A percentile compares a stretch with the other conserved stretches of the same genome.
These are phyloP conservation scores for Misgurnus mizolepis DNA, from an alignment of 2,113 vertebrate genomes.

Conservation along the genomic window DNA sequence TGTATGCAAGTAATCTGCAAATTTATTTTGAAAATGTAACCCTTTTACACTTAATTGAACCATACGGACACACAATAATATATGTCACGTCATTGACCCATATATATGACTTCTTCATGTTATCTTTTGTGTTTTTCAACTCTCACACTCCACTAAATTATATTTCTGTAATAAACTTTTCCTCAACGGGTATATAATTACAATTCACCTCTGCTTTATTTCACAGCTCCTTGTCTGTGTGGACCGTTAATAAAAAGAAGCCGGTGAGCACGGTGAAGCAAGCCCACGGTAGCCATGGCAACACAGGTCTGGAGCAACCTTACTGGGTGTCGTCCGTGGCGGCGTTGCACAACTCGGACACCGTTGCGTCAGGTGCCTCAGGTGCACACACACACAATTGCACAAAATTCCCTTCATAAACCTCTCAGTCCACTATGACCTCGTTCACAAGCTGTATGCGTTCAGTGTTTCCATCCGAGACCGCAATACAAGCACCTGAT, in stretches of 20 bases:
- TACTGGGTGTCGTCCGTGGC: slow-evolving; percentile 85
- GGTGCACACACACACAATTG: slow-evolving; percentile 61
- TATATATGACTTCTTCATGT: too few species aligned
- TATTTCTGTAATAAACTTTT: neutral
- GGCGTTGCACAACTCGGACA: slow-evolving; percentile 85
- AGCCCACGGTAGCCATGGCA: slow-evolving; percentile 82
- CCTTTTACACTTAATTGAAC: too few species aligned
- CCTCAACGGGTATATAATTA: neutral
- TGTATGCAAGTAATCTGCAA: too few species aligned
- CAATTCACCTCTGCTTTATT: rapidly evolving
- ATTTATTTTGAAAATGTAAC: too few species aligned
- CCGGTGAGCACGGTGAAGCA: slow-evolving; percentile 81
- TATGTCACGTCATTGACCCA: too few species aligned
- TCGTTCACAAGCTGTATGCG: slow-evolving; percentile 3
- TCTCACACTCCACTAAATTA: too few species aligned
- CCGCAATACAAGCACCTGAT: slow-evolving; percentile 12
- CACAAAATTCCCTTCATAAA: slow-evolving; percentile 2
- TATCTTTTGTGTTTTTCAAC: too few species aligned
- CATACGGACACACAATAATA: too few species aligned
- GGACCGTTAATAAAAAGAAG: slow-evolving; percentile 93
- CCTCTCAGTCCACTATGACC: neutral
- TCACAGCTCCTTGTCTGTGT: slow-evolving; percentile 85
- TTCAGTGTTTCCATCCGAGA: slow-evolving; percentile 30
- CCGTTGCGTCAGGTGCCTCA: slow-evolving; percentile 84
- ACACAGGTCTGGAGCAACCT: slow-evolving; percentile 78